These are phyloP conservation scores for Anarsia innoxiella DNA, from an alignment of 2,888 invertebrate species.

Conservation along the genomic window DNA sequence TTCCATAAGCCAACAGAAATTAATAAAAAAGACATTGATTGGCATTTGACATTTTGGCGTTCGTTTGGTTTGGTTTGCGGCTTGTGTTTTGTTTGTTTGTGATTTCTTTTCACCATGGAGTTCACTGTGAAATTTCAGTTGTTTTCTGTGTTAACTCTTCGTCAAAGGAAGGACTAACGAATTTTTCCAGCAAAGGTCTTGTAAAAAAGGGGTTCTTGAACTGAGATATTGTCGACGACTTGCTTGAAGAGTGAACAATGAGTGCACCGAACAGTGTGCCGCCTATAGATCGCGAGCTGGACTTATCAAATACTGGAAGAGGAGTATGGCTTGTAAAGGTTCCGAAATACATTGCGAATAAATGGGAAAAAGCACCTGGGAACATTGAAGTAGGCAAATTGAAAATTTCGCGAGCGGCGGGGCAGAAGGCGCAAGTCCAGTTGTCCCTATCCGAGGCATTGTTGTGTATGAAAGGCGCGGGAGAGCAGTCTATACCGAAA, in stretches of 20 bases:
- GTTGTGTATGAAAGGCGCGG: conserved; percentile 83
- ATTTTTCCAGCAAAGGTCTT: too few species aligned
- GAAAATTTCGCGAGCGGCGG: conserved; percentile 86
- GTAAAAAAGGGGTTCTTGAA: too few species aligned
- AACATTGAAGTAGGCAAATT: conserved; percentile 95
- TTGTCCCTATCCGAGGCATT: conserved; percentile 88
- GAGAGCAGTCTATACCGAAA: conserved; percentile 89
- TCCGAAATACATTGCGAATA: conserved; percentile 96
- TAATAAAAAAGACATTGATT: too few species aligned
- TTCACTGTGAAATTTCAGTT: too few species aligned
- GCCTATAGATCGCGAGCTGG: conserved; percentile 86
- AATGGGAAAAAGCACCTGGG: conserved; percentile 95
- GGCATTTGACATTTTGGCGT: too few species aligned
- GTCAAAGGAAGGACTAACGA: too few species aligned
- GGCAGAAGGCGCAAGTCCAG: conserved; percentile 91
- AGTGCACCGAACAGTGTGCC: conserved; percentile 33
- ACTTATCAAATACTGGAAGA: conserved; percentile 90
- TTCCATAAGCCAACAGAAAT: too few species aligned
- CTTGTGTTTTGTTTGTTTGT: too few species aligned
- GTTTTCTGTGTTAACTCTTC: too few species aligned
- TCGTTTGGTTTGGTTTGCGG: too few species aligned
- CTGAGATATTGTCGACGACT: too few species aligned
- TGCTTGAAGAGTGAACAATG: neutral
- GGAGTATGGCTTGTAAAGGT: conserved; percentile 98
- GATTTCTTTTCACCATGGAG: too few species aligned